Conservation (phyloP, 2,797 vertebrate species). For the Sebastes itinus region DNA sequence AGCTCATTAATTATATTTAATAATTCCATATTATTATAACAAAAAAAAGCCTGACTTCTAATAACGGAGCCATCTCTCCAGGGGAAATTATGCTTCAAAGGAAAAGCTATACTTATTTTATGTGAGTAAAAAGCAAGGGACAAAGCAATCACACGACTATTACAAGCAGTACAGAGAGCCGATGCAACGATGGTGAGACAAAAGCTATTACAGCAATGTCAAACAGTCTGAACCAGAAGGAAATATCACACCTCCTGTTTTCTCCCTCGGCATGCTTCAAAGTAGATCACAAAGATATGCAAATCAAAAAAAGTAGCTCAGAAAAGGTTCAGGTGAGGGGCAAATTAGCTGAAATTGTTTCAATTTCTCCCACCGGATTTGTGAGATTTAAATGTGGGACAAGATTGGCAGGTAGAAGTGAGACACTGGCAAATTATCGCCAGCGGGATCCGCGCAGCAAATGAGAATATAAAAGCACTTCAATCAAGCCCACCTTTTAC, state of each 20-base stretch:
- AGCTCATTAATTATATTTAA: constrained; percentile 16
- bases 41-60: constrained; percentile 31
- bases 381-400: constrained; percentile 68
- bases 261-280: constrained; percentile 58
- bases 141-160: constrained; percentile 40
- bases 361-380: constrained; percentile 66
- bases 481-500: constrained; percentile 49
- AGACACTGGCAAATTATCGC: constrained; percentile 62
- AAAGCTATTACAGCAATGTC: constrained; percentile 65
- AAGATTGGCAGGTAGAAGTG: constrained; percentile 60
- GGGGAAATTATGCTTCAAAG: constrained; percentile 40
- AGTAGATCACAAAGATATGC: constrained; percentile 65
- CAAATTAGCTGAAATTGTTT: constrained; percentile 73
- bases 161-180: constrained; percentile 33
- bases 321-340: constrained; percentile 68
- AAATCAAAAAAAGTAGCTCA: constrained; percentile 60
- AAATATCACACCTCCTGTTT: constrained; percentile 56
- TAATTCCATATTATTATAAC: constrained; percentile 7
- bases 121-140: constrained; percentile 52
- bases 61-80: constrained; percentile 34
- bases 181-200: constrained; percentile 32
- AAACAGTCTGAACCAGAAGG: constrained; percentile 55
- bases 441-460: constrained; percentile 49
- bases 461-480: constrained; percentile 60
- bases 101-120: constrained; percentile 25